Percentiles rank a stretch among this genome's conserved stretches.
These are phyloP conservation scores for Neodiprion lecontei DNA, from an alignment of 1,140 invertebrate species.

Conservation along the genomic window DNA sequence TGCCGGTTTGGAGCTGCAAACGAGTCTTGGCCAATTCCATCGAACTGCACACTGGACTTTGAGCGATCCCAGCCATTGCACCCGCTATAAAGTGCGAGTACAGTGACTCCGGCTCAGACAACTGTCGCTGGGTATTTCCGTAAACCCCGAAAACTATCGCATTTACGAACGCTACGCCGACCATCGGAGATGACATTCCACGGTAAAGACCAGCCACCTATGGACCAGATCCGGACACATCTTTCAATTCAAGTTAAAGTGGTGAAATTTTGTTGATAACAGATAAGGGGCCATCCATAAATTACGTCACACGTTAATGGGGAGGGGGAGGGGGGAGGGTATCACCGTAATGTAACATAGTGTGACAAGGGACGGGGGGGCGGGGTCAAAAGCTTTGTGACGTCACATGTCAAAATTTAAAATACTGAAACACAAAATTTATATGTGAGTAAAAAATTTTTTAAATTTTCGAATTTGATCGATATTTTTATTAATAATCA, in stretches of 20 bases:
- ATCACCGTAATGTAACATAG: too few relatives aligned
- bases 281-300: too few relatives aligned
- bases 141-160: slow-evolving; percentile 93
- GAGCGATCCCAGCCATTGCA: slow-evolving; percentile 74
- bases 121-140: slow-evolving; percentile 72
- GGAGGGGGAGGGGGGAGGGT: too few relatives aligned
- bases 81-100: slow-evolving; percentile 77
- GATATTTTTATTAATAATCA: too few relatives aligned
- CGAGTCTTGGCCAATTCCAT: slow-evolving; percentile 89
- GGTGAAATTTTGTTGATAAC: too few relatives aligned
- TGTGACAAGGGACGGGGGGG: too few relatives aligned
- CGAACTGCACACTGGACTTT: slow-evolving; percentile 82
- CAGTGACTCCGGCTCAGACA: slow-evolving; percentile 70
- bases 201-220: slow-evolving; percentile 75
- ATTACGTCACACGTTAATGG: too few relatives aligned
- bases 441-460: too few relatives aligned
- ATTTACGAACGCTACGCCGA: slow-evolving; percentile 85
- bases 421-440: too few relatives aligned
- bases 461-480: too few relatives aligned
- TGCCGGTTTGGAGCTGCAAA: slow-evolving; percentile 69
- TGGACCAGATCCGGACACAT: not conserved
- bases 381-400: too few relatives aligned
- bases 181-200: slow-evolving; percentile 86
- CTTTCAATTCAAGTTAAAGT: not conserved
- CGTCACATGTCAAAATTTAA: too few relatives aligned